These are phyloP conservation scores for Piscicola geometra DNA, from an alignment of 2,888 invertebrate genomes.

Conservation along the genomic window DNA sequence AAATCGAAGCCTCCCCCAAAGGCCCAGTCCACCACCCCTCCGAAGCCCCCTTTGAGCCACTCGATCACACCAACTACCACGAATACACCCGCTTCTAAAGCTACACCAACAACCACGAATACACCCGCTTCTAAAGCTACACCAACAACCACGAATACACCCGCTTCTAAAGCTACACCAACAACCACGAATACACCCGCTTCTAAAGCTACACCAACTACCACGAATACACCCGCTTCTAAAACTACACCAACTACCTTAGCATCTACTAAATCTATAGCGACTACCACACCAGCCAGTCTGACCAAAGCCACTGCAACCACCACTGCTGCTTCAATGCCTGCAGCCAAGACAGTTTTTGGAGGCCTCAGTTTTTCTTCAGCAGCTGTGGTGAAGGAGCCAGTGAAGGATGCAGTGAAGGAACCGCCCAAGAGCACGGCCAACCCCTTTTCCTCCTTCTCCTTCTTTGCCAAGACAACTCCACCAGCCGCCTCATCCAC, in stretches of 20 bases:
- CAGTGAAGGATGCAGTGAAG: neutral
- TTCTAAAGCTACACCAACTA: neutral
- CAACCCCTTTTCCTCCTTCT: slow-evolving; percentile 17
- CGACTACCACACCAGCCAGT: neutral
- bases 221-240: neutral
- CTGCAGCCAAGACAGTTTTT: neutral
- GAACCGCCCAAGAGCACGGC: neutral
- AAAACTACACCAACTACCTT: neutral
- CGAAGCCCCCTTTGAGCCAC: neutral
- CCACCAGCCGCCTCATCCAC: neutral
- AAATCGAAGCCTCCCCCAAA: neutral
- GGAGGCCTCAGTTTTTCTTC: neutral
- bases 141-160: neutral
- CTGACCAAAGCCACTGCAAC: neutral
- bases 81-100: neutral
- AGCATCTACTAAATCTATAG: neutral
- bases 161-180: neutral
- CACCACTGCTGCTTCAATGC: neutral
- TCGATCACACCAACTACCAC: neutral
- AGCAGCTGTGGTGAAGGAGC: neutral
- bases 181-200: neutral
- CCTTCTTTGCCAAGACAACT: neutral
- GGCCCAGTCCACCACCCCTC: neutral
- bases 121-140: neutral
- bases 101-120: neutral